A percentile compares a stretch with the other conserved stretches of the same genome.
phyloP scores from a whole-genome alignment of 2,888 invertebrate species.

The Corythucha ciliata region DNA sequence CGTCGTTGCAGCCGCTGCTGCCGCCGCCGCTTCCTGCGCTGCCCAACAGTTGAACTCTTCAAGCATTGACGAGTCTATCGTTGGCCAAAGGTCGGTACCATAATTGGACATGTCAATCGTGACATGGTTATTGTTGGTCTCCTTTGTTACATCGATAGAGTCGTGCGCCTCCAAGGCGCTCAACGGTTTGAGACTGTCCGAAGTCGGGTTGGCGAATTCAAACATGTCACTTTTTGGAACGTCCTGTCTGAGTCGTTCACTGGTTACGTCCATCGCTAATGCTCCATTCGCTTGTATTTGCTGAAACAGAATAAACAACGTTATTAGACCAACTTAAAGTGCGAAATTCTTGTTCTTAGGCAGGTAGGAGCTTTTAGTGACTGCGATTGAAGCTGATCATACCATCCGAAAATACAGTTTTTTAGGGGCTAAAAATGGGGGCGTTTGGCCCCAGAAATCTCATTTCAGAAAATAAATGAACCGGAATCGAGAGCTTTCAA shows the following conservation, averaged over 20 bases:
- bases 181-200: conserved; percentile 15
- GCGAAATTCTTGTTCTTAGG: too few species aligned
- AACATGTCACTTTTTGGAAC: conserved; percentile 26
- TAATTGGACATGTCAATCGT: conserved; percentile 28
- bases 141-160: conserved; percentile 21
- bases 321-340: too few species aligned
- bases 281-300: conserved; percentile 17
- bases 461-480: too few species aligned
- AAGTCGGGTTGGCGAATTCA: conserved; percentile 24
- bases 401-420: too few species aligned
- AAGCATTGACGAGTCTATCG: conserved; percentile 46
- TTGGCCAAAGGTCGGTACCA: conserved; percentile 26
- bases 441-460: too few species aligned
- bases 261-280: conserved; percentile 20
- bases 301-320: conserved; percentile 16
- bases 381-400: too few species aligned
- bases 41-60: conserved; percentile 70
- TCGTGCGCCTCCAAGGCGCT: conserved; percentile 23
- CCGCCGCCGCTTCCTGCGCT: conserved; percentile 46
- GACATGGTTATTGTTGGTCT: conserved; percentile 31
- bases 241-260: conserved; percentile 17
- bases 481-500: too few species aligned
- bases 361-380: too few species aligned
- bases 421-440: too few species aligned
- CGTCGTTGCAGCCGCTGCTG: too few species aligned